A percentile compares a stretch with the other conserved stretches of the same genome.
Evolutionary conservation across 2,888 invertebrate genomes (phyloP).

Genomic region (Athrips mouffetella): DNA sequence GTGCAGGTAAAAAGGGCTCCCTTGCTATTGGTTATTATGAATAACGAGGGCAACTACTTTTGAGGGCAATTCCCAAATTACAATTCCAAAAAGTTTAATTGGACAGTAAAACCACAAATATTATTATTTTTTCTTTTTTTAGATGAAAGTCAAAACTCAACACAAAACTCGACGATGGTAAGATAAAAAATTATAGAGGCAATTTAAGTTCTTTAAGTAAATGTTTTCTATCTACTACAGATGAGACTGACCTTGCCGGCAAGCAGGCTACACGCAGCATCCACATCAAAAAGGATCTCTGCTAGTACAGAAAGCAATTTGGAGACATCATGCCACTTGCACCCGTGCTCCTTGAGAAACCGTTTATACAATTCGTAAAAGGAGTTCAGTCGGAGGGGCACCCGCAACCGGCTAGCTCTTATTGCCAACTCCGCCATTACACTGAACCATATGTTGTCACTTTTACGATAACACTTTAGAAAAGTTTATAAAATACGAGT

Average conservation of each 20-base stretch:
- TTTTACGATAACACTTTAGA: conserved; percentile 1
- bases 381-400: conserved; percentile 56
- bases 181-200: background rate
- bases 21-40: conserved; percentile 29
- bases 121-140: too few species aligned
- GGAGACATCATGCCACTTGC: conserved; percentile 71
- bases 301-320: conserved; percentile 65
- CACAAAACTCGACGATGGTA: conserved; percentile 13
- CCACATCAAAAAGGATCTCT: conserved; percentile 70
- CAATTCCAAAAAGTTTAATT: background rate
- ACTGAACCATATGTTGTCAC: conserved; percentile 32
- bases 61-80: background rate
- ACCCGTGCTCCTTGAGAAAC: conserved; percentile 70
- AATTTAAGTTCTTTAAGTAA: too few species aligned
- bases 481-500: conserved; percentile 5
- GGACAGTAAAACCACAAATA: background rate
- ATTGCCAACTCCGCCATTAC: conserved; percentile 59
- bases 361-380: conserved; percentile 69
- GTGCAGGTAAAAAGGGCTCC: conserved; percentile 52
- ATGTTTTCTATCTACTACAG: too few species aligned
- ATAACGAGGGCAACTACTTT: background rate
- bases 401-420: conserved; percentile 48
- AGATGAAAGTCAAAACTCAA: too few species aligned
- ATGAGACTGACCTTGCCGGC: conserved; percentile 66
- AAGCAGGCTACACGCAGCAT: conserved; percentile 61